phyloP scores from a whole-genome alignment of 2,888 invertebrate genomes.

The Mythimna pallens region DNA sequence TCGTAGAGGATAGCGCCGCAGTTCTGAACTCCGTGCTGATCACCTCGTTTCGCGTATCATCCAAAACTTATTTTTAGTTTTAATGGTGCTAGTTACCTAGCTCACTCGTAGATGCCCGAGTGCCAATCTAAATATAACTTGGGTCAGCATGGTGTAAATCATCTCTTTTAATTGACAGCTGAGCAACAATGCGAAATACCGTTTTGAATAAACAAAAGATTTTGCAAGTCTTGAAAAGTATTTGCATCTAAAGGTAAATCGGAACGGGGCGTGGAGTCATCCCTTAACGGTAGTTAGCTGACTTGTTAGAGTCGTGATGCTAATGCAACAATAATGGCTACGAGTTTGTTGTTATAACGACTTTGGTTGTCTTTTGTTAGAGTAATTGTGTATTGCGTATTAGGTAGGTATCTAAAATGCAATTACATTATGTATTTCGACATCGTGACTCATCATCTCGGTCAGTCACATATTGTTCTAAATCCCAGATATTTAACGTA shows the following conservation, averaged over 20 bases:
- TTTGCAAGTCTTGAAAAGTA: slow-evolving; percentile 23
- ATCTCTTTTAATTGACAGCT: slow-evolving; percentile 1
- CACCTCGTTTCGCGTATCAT: slow-evolving; percentile 22
- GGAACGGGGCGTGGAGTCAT: slow-evolving; percentile 42
- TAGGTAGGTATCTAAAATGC: slow-evolving; percentile 26
- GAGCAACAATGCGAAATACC: background rate
- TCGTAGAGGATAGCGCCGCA: slow-evolving; percentile 10
- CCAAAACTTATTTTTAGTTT: slow-evolving; percentile 42
- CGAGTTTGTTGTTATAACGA: slow-evolving; percentile 42
- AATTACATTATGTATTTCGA: slow-evolving; percentile 26
- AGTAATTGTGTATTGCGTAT: slow-evolving; percentile 31
- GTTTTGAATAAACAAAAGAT: slow-evolving; percentile 32
- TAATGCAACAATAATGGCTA: slow-evolving; percentile 55
- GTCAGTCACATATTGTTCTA: slow-evolving; percentile 16
- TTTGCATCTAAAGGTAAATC: slow-evolving; percentile 9
- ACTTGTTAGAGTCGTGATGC: slow-evolving; percentile 38
- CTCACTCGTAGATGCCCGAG: background rate
- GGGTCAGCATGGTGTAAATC: slow-evolving; percentile 3
- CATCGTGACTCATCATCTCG: slow-evolving; percentile 33
- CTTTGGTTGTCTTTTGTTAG: slow-evolving; percentile 31
- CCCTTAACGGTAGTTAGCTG: slow-evolving; percentile 29
- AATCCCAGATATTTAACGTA: slow-evolving; percentile 12
- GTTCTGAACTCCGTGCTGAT: slow-evolving; percentile 13
- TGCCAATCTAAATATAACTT: slow-evolving; percentile 22
- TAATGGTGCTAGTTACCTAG: slow-evolving; percentile 9